These are phyloP conservation scores for Itoplectis maculator DNA, from an alignment of 2,888 invertebrate genomes.

Conservation along the genomic window DNA sequence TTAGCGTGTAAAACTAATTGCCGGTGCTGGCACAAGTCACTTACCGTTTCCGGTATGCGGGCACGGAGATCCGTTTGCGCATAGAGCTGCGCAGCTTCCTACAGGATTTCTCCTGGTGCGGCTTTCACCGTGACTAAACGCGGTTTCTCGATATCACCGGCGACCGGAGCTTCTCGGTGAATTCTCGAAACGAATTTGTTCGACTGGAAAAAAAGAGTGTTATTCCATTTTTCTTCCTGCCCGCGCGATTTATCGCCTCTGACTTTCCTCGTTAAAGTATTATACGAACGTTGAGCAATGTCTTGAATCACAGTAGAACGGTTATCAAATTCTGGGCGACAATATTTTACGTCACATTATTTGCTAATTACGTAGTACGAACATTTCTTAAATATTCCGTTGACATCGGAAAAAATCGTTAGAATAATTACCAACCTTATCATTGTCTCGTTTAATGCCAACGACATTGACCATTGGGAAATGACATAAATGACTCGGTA, in stretches of 20 bases:
- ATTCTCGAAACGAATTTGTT: neutral
- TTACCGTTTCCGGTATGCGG: constrained; percentile 55
- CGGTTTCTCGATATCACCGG: constrained; percentile 53
- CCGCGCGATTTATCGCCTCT: neutral
- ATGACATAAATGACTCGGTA: too few species aligned
- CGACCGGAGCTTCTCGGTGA: neutral
- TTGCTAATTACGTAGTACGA: too few species aligned
- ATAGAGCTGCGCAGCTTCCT: constrained; percentile 60
- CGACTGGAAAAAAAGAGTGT: neutral
- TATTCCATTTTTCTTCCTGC: too few species aligned
- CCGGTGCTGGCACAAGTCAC: neutral
- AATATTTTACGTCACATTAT: too few species aligned
- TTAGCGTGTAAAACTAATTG: constrained; percentile 29
- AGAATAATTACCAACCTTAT: too few species aligned
- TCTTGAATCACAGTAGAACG: neutral
- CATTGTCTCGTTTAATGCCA: too few species aligned
- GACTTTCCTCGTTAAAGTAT: neutral
- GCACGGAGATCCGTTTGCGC: constrained; percentile 46
- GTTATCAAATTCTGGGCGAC: too few species aligned
- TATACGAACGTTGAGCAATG: neutral
- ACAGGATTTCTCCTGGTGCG: constrained; percentile 58
- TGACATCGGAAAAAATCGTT: too few species aligned
- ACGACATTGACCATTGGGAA: too few species aligned
- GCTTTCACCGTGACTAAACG: constrained; percentile 65
- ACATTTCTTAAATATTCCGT: too few species aligned